Evolutionary conservation across 2,797 vertebrate species (phyloP).

Genomic region (Tympanoctomys barrerae): DNA sequence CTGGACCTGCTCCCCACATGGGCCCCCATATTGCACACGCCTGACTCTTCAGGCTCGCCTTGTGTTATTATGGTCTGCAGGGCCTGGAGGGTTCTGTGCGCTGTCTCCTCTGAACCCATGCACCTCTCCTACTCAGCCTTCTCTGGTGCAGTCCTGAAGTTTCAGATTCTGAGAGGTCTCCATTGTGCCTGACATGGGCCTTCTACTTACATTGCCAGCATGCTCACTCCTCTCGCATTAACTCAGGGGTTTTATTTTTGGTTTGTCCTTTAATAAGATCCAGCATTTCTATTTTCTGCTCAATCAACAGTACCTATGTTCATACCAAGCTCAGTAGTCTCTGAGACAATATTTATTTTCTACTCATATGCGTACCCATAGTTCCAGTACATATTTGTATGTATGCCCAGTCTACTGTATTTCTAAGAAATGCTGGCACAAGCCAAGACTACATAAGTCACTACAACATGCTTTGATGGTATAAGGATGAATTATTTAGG

Average conservation of each 20-base stretch:
- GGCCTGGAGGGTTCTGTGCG: background rate
- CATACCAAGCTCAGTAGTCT: conserved; percentile 21
- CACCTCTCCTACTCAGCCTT: background rate
- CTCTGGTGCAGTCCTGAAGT: background rate
- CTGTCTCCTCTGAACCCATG: background rate
- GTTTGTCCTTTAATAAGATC: conserved; percentile 81
- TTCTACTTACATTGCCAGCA: background rate
- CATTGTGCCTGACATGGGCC: background rate
- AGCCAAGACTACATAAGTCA: conserved; percentile 55
- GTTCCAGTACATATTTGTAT: background rate
- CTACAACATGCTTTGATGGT: background rate
- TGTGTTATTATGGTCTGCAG: background rate
- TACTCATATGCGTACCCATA: background rate
- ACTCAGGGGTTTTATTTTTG: conserved; percentile 75
- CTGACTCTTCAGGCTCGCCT: background rate
- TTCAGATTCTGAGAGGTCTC: background rate
- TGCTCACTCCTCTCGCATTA: conserved; percentile 65
- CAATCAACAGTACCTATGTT: conserved; percentile 73
- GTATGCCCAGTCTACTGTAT: background rate
- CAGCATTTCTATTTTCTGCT: conserved; percentile 82
- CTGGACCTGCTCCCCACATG: background rate
- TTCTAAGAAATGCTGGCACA: conserved; percentile 67
- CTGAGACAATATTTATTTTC: conserved; percentile 54
- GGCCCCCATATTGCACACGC: background rate
- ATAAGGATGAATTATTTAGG: background rate